Percentiles rank a stretch among this genome's conserved stretches.
Conservation (phyloP, 2,888 invertebrate species). For the Onchidella celtica region DNA sequence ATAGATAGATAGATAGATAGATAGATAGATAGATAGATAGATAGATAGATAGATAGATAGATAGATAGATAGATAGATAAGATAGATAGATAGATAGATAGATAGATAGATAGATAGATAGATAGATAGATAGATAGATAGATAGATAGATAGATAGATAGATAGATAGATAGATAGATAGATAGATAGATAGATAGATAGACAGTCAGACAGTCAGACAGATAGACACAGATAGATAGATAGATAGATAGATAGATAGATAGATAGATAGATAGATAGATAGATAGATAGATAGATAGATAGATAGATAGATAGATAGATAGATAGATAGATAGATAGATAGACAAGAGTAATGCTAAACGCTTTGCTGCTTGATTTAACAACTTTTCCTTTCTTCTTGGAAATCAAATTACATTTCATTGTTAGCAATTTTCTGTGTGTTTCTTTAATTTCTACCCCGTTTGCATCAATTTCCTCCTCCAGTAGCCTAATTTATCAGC, state of each 20-base stretch:
- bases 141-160: slow-evolving; percentile 22
- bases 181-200: slow-evolving; percentile 30
- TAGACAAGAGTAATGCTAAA: neutral
- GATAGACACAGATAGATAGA: no score
- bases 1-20: neutral
- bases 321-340: neutral
- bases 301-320: slow-evolving; percentile 30
- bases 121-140: slow-evolving; percentile 14
- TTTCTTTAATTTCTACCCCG: neutral
- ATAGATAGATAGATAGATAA: no score
- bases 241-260: no score
- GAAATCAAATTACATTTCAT: no score
- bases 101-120: slow-evolving; percentile 7
- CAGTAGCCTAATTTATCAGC: neutral
- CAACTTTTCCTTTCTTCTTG: no score
- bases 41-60: no score
- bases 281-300: slow-evolving; percentile 34
- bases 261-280: no score
- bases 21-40: no score
- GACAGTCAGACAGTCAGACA: no score
- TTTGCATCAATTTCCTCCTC: neutral
- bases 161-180: slow-evolving; percentile 14
- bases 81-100: neutral
- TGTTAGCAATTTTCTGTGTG: neutral
- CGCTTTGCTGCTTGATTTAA: no score